Base-by-base conservation (phyloP, 2,797 vertebrate species). In the Halcyon badia region DNA sequence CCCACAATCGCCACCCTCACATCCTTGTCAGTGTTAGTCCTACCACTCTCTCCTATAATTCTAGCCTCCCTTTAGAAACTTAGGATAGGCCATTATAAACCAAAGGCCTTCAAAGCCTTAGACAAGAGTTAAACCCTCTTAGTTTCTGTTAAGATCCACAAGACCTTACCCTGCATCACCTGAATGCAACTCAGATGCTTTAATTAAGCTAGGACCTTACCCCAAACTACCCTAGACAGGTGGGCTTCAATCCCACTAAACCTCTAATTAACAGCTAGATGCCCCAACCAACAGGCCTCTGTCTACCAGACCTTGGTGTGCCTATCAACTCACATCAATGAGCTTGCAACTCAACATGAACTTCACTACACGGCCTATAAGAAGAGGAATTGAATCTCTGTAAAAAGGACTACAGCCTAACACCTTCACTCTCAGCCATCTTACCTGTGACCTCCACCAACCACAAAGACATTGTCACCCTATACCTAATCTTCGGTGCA, bases 201-300 rank as follows among this genome's bases (percentile, higher is more conserved):
- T 39, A 39, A 11, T 39, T 39, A 39, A 39, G 37, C 37, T 39
- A 39, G 37, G 37, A 39, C 37, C 37, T 39, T 18, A 14, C 3
- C 52, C 19, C 25, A 8, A 39, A 28, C 11, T 8, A 14, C 12
- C 11, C 52, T 87, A 65, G 71, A 1, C 5, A 51, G 49, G 49
- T 28, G 49, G 49, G 26, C 49, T 5, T 51, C 25, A 26, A 51
- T 51, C 49, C 49, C 65, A 25, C 2, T 6, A 78, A 0, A 0
- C 0, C 48, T 3, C 5, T 72, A 54, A 16, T 87, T 92, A 92
- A 82, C 72, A 92, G 78, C 28, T 49, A 83, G 0, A 2, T 5
- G 60, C 52, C 46, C 0, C 0, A 78, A 33, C 79, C 54, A 4
- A 0, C 48, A 0, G n/a, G 28, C 68, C 0, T 76, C 86, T 8